These are phyloP conservation scores for Timema cristinae DNA, from an alignment of 2,888 invertebrate species.

Conservation along the genomic window DNA sequence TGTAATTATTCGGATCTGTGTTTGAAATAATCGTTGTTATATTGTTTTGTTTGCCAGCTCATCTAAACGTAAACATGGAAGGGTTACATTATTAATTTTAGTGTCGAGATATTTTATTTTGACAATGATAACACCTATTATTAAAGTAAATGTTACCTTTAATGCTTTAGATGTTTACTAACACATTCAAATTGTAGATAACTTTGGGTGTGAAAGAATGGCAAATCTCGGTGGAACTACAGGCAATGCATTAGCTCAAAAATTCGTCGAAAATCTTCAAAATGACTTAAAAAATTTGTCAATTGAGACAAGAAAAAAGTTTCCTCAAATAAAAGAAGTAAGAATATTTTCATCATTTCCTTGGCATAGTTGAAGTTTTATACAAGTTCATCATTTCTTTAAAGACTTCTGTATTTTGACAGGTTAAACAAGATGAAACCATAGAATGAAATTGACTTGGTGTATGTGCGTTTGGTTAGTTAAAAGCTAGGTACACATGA, in stretches of 20 bases:
- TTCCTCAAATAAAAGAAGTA: constrained; percentile 97
- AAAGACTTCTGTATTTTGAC: neutral
- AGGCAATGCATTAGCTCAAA: constrained; percentile 62
- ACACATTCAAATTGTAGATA: no score
- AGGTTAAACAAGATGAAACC: neutral
- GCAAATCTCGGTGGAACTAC: constrained; percentile 63
- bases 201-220: constrained; percentile 46
- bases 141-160: no score
- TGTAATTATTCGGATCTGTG: no score
- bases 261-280: constrained; percentile 84
- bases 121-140: no score
- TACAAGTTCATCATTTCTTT: neutral
- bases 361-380: no score
- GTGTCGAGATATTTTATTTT: no score
- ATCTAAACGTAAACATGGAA: no score
- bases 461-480: neutral
- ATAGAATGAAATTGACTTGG: neutral
- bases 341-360: constrained; percentile 34
- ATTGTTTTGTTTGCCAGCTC: no score
- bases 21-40: no score
- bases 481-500: no score
- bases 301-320: constrained; percentile 93
- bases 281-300: constrained; percentile 88
- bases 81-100: no score
- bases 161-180: no score